Conservation (phyloP, 2,888 invertebrate species). For the Allacma fusca region DNA sequence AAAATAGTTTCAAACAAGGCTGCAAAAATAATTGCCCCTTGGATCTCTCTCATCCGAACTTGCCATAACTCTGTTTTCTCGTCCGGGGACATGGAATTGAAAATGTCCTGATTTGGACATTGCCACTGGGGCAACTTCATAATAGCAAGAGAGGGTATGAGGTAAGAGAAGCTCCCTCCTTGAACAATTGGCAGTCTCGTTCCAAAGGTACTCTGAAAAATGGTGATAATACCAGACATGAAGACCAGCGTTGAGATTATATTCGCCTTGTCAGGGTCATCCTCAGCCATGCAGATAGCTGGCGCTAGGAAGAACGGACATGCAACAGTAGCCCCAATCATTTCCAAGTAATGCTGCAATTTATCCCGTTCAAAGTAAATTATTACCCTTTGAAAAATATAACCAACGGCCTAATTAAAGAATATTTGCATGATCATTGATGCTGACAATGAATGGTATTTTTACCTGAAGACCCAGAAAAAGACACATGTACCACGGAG, state of each 20-base stretch:
- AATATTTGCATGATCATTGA: too few relatives aligned
- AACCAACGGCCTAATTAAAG: too few relatives aligned
- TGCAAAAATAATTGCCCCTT: slow-evolving; percentile 70
- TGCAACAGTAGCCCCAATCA: slow-evolving; percentile 85
- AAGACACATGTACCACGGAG: slow-evolving; percentile 84
- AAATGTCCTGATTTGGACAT: slow-evolving; percentile 70
- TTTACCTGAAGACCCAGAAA: slow-evolving; percentile 81
- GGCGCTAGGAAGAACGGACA: slow-evolving; percentile 83
- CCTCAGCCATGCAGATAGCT: slow-evolving; percentile 79
- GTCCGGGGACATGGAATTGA: slow-evolving; percentile 69
- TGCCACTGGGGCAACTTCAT: slow-evolving; percentile 76
- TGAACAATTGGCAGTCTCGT: slow-evolving; percentile 65
- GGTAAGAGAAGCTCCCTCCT: slow-evolving; percentile 80
- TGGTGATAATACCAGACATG: slow-evolving; percentile 79
- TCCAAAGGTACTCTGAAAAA: slow-evolving; percentile 77
- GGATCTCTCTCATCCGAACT: slow-evolving; percentile 78
- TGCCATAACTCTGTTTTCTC: slow-evolving; percentile 75
- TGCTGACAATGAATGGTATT: neutral
- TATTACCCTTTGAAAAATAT: too few relatives aligned
- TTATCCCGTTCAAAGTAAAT: neutral
- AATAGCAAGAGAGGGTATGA: slow-evolving; percentile 80
- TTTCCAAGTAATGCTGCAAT: slow-evolving; percentile 78
- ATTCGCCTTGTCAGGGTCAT: slow-evolving; percentile 70
- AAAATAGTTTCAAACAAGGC: slow-evolving; percentile 34
- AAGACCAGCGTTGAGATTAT: slow-evolving; percentile 75